Conservation (phyloP, 2,113 vertebrate species). For the Nematolebias whitei region DNA sequence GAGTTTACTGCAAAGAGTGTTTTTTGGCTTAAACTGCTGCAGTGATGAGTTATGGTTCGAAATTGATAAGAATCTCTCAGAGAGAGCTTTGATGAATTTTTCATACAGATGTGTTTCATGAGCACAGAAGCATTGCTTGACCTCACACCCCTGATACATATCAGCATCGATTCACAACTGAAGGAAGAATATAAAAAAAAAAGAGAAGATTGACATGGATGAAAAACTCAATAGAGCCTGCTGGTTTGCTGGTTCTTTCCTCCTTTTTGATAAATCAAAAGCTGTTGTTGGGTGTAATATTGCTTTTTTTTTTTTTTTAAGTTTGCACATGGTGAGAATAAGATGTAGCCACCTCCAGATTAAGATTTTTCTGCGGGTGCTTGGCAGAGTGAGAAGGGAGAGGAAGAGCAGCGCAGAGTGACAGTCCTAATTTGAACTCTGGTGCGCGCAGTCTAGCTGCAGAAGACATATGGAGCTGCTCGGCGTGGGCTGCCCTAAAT, state of each 20-base stretch:
- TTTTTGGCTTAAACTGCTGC: conserved; percentile 60
- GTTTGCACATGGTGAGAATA: conserved; percentile 48
- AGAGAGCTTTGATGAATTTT: conserved; percentile 55
- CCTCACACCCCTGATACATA: conserved; percentile 23
- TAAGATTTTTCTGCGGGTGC: conserved; percentile 32
- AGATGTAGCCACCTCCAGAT: conserved; percentile 47
- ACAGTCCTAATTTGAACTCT: conserved; percentile 50
- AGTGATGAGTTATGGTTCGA: conserved; percentile 62
- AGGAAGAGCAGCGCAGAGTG: conserved; percentile 30
- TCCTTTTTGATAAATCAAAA: conserved; percentile 44
- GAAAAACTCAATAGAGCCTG: conserved; percentile 12
- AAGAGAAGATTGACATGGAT: conserved; percentile 52
- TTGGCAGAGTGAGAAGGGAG: conserved; percentile 29
- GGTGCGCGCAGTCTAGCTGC: conserved; percentile 16
- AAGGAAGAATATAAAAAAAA: conserved; percentile 18
- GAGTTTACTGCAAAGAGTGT: conserved; percentile 55
- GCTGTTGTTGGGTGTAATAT: conserved; percentile 37
- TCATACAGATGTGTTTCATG: conserved; percentile 7
- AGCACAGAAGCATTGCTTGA: conserved; percentile 4
- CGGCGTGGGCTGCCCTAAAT: conserved; percentile 32
- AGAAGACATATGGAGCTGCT: conserved; percentile 21
- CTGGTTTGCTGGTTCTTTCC: conserved; percentile 33
- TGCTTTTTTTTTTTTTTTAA: conserved; percentile 35
- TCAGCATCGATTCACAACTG: conserved; percentile 54
- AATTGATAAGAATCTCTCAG: conserved; percentile 68